phyloP scores from a whole-genome alignment of 2,113 vertebrate species.

The Xerus inauris region DNA sequence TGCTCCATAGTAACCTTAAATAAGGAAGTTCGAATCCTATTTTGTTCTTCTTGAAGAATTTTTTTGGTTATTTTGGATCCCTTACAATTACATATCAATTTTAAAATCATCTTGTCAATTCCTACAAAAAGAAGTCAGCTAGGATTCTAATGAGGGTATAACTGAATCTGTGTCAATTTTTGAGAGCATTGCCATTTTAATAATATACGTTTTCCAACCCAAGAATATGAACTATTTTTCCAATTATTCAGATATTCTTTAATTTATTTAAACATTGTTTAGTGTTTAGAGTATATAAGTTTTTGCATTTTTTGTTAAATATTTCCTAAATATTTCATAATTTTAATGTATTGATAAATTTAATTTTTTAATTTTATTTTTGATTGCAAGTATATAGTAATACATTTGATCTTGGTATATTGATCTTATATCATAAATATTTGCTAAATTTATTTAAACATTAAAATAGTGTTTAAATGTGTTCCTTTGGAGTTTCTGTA shows the following conservation, averaged over 20 bases:
- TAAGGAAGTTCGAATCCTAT: neutral
- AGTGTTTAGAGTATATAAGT: neutral
- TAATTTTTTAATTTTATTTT: neutral
- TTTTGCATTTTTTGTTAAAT: neutral
- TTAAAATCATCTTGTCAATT: neutral
- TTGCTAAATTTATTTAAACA: neutral
- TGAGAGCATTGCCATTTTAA: neutral
- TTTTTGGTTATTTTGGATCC: neutral
- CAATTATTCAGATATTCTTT: neutral
- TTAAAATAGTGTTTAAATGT: neutral
- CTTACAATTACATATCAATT: neutral
- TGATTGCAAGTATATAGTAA: neutral
- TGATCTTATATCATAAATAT: neutral
- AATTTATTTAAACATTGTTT: neutral
- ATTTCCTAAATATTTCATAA: neutral
- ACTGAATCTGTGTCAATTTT: neutral
- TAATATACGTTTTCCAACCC: neutral
- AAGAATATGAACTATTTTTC: neutral
- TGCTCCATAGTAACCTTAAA: neutral
- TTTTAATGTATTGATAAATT: neutral
- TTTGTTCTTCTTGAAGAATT: neutral
- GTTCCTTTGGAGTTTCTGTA: neutral
- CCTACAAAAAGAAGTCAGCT: neutral
- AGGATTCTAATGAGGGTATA: neutral
- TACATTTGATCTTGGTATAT: neutral